phyloP scores from a whole-genome alignment of 35 echinoderm and acorn worm species.

The Apostichopus japonicus region DNA sequence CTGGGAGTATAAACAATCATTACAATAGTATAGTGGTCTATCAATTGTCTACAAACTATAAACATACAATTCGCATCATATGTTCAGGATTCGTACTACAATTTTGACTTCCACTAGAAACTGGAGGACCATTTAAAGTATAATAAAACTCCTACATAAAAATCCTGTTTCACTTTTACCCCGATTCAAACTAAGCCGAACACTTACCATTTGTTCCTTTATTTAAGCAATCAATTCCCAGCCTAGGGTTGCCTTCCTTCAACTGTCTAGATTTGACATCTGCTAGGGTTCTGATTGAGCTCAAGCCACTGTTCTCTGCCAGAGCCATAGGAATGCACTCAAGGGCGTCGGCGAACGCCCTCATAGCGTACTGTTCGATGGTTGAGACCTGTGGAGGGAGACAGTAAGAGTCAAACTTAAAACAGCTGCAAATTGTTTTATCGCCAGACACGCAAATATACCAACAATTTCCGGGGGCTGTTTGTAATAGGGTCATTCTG shows the following conservation, averaged over 20 bases:
- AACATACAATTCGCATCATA: too few relatives aligned
- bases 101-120: too few relatives aligned
- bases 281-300: conserved; percentile 90
- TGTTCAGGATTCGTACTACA: too few relatives aligned
- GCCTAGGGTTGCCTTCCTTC: conserved; percentile 91
- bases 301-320: conserved; percentile 94
- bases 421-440: conserved; percentile 17
- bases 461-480: neutral
- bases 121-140: too few relatives aligned
- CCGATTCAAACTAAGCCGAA: neutral
- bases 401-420: neutral
- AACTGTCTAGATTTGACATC: conserved; percentile 96
- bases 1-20: too few relatives aligned
- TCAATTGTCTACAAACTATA: too few relatives aligned
- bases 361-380: conserved; percentile 99
- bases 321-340: conserved; percentile 93
- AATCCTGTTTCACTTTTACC: neutral
- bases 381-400: conserved; percentile 78
- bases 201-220: conserved; percentile 94
- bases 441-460: neutral
- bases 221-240: conserved; percentile 97
- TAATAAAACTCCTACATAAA: too few relatives aligned
- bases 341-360: conserved; percentile 86
- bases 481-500: conserved; percentile 87
- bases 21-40: too few relatives aligned